Evolutionary conservation across 1,140 invertebrate species (phyloP), one percentile per base, ranked within the genome.

Genomic region (Trichonephila clavata): DNA sequence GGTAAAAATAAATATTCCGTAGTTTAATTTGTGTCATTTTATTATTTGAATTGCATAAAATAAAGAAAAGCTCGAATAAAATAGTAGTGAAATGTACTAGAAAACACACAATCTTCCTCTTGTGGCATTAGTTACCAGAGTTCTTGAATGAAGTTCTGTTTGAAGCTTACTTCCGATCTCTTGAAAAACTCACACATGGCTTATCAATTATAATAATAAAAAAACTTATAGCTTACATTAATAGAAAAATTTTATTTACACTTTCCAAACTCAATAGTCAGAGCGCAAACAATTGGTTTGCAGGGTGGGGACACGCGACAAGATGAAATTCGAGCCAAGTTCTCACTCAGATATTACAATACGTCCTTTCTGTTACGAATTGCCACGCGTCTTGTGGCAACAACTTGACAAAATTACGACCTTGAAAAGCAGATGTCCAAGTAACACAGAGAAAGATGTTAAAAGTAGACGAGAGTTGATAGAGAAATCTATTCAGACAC

Each of bases 271-370:
- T 59, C 50, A 50, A 50, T 10, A 13, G 7, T 50, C 50, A 16
- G 43, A 24, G 81, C 81, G 57, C 81, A 83, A 83, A 59, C 81
- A 83, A 83, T 83, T 43, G 81, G 57, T 83, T 83, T 83, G 20
- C 1, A 43, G n/a, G 81, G 43, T 21, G 81, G 43, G 43, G 43
- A 43, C 81, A 77, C 71, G 71, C 71, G 71, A 77, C 71, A 77
- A 77, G 71, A 77, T 39, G 81, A 83, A 83, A 83, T 83, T n/a
- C 21, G 81, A 83, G 81, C 24, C 77, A 59, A 57, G 81, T 24
- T 63, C 71, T 39, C 27, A 77, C 71, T 77, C 71, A 39, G 71
- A 32, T 32, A 77, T 77, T 83, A 57, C 81, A 83, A 59, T 57
- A 83, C n/a, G 43, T 57, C 3, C 81, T 59, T 83, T 83, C 50